Conservation (phyloP, 2,113 vertebrate genomes). For the Thinocorus orbignyianus region DNA sequence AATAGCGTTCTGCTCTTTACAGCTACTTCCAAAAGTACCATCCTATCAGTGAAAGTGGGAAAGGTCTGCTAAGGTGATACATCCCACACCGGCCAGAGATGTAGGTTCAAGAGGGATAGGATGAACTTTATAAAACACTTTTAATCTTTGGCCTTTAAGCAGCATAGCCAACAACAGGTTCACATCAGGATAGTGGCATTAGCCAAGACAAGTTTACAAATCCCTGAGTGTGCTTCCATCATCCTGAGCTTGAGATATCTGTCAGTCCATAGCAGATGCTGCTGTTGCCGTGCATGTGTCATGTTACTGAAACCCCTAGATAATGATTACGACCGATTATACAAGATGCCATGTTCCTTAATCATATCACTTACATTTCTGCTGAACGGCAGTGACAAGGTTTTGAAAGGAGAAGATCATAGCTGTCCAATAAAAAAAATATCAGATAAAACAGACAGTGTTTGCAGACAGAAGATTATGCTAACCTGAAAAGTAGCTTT, state of each 20-base stretch:
- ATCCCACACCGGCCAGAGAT: neutral
- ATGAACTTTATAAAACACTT: constrained; percentile 57
- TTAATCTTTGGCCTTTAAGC: constrained; percentile 65
- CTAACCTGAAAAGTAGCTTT: constrained; percentile 27
- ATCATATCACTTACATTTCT: constrained; percentile 77
- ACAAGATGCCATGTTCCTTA: constrained; percentile 74
- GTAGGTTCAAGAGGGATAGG: neutral
- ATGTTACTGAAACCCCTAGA: constrained; percentile 67
- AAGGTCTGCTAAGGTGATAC: neutral
- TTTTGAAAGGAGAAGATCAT: constrained; percentile 77
- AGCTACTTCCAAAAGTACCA: constrained; percentile 15
- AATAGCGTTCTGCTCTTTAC: constrained; percentile 34
- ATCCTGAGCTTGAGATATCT: constrained; percentile 35
- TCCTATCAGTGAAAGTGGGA: constrained; percentile 35
- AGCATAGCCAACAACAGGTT: constrained; percentile 53
- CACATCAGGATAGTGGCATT: constrained; percentile 61
- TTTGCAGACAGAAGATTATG: constrained; percentile 54
- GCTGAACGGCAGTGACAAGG: constrained; percentile 69
- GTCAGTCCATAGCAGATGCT: constrained; percentile 64
- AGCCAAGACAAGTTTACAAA: constrained; percentile 43
- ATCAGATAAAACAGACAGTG: constrained; percentile 66
- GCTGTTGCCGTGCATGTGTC: constrained; percentile 62
- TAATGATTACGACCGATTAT: constrained; percentile 76
- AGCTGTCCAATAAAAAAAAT: constrained; percentile 71
- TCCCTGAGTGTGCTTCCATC: constrained; percentile 35